phyloP scores from a whole-genome alignment of 2,888 invertebrate genomes.

The Agrotis ipsilon region DNA sequence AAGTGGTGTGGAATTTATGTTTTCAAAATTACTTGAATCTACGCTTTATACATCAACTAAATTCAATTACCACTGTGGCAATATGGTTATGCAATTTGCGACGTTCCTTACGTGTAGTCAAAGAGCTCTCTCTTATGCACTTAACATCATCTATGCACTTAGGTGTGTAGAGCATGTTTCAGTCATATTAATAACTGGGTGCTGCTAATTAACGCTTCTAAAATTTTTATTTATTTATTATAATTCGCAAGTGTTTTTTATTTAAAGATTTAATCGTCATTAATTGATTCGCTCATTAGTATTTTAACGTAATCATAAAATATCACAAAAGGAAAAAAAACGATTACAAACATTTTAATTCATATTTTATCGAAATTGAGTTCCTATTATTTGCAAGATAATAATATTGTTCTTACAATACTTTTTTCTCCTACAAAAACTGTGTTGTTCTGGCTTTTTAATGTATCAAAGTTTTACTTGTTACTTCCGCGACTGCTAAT shows the following conservation, averaged over 20 bases:
- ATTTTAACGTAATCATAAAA: neutral
- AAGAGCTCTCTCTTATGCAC: slow-evolving; percentile 31
- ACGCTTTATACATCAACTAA: neutral
- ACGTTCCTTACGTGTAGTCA: slow-evolving; percentile 8
- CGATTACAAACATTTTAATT: neutral
- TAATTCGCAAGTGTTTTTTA: neutral
- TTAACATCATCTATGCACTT: slow-evolving; percentile 28
- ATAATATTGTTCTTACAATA: neutral
- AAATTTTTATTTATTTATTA: slow-evolving; percentile 7
- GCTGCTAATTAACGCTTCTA: slow-evolving; percentile 3
- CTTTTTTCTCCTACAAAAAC: neutral
- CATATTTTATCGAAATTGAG: neutral
- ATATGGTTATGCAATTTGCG: slow-evolving; percentile 6
- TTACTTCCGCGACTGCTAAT: neutral
- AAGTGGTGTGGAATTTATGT: neutral
- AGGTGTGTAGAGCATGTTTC: neutral
- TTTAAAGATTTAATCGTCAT: slow-evolving; percentile 1
- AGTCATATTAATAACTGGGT: neutral
- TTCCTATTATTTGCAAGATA: neutral
- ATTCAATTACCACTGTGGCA: neutral
- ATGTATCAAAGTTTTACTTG: neutral
- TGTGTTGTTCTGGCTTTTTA: too few relatives aligned
- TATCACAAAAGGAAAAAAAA: neutral
- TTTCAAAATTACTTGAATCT: slow-evolving; percentile 7
- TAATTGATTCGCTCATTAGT: neutral